Base-by-base conservation (phyloP, 2,888 invertebrate species). In the Bedellia somnulentella region DNA sequence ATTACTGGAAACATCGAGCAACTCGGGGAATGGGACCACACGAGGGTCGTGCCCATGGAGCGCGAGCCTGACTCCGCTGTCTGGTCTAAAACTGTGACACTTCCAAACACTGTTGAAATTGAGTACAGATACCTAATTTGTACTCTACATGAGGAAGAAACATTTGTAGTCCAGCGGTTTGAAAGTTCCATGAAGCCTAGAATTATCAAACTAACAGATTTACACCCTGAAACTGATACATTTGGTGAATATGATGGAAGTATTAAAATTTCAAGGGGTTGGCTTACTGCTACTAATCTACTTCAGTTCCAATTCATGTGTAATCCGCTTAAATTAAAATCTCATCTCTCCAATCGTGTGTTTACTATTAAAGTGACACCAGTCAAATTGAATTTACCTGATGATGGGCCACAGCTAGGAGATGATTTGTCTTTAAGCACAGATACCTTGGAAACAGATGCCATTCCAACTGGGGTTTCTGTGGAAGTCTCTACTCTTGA, bases 271-370 rank as follows among this genome's bases (percentile, higher is more conserved):
- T 87, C 86, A 47, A 80, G 83, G 40, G 93, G 93, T 9, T 94
- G 93, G 93, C 71, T 93, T 15, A 91, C 87, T 22, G 80, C 81
- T 37, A 90, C 91, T 54, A 86, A 86, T n/a, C 75, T 89, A 31
- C 77, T 94, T 27, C 93, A 93, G 55, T 80, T 94, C 35, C 90
- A 92, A 57, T 80, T 93, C 46, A 82, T 84, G 45, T 86, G 88
- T 47, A 85, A 86, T 46, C 88, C 93, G 2, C 80, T 93, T 33
- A 84, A 83, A 39, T 75, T 93, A 30, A 87, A 87, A 47, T 83
- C 83, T 43, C 83, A 85, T 41, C 79, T 87, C 44, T 76, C 81
- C 43, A 83, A 81, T 39, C 81, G 83, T 43, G 63, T 79, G 35
- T 77, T 91, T 44, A 80, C 80, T 46, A 82, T 89, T 26, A 89